Evolutionary conservation across 1,140 invertebrate species (phyloP).

Genomic region (Zaprionus vittiger): DNA sequence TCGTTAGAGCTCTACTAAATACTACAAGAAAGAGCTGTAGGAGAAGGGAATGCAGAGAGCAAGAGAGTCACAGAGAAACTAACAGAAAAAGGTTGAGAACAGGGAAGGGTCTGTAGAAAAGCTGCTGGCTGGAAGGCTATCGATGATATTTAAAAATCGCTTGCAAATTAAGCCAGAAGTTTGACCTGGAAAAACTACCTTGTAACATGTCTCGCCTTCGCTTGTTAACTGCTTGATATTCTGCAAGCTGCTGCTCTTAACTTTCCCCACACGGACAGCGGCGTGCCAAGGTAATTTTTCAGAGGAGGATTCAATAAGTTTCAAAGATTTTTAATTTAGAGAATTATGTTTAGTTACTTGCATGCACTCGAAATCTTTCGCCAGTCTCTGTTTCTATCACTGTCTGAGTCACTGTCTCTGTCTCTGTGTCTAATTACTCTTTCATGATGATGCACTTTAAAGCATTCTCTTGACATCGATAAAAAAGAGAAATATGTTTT

Average conservation of each 20-base stretch:
- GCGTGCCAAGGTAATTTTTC: conserved; percentile 3
- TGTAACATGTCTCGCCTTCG: conserved; percentile 22
- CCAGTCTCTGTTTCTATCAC: too few species aligned
- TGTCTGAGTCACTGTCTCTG: too few species aligned
- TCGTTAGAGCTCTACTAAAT: conserved; percentile 32
- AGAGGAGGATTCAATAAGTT: not conserved
- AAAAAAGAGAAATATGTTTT: too few species aligned
- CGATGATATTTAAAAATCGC: conserved; percentile 33
- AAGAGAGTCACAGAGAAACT: not conserved
- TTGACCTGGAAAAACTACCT: conserved; percentile 29
- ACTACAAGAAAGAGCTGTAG: conserved; percentile 4
- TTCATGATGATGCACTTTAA: too few species aligned
- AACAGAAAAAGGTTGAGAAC: not conserved
- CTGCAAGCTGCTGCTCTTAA: conserved; percentile 15
- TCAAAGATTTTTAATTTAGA: not conserved
- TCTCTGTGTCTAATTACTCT: too few species aligned
- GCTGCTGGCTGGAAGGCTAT: conserved; percentile 26
- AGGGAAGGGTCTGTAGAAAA: not conserved
- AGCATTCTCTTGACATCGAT: too few species aligned
- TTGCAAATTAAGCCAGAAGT: conserved; percentile 42
- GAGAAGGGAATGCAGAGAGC: not conserved
- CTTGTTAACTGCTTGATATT: conserved; percentile 31
- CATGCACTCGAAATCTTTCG: too few species aligned
- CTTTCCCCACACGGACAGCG: not conserved
- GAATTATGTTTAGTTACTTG: not conserved